Base-by-base conservation (phyloP, 2,797 vertebrate species). In the Thalassophryne amazonica region DNA sequence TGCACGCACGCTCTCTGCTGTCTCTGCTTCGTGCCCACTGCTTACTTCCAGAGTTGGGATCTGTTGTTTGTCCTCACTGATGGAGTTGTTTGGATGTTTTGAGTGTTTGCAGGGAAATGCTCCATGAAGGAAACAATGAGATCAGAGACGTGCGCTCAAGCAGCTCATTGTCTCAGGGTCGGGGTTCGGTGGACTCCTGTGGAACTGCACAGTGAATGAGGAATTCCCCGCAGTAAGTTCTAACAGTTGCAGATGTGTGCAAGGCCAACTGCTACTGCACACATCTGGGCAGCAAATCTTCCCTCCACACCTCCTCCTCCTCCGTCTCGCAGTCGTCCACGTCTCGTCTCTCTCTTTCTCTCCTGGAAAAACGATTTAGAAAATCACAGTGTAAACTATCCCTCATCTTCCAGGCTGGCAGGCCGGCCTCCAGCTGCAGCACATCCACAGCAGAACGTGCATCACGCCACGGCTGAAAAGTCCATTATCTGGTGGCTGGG, bases 221-320 rank as follows among this genome's bases (percentile, higher is more conserved):
- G 87, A 88, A 87, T 87, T 88, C 83, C 85, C 87, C 87, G n/a
- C 48, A 61, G 60, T 69, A 69, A 33, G 43, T 75, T 80, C 59
- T 83, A 87, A 80, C 65, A 71, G 42, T 82, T 86, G 73, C 86
- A 89, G 88, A 90, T 89, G 85, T 87, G 81, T 40, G 60, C 51
- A 78, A 76, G 73, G 66, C 63, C 22, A 61, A 38, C 71, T 65
- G 67, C 84, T 83, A 79, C 80, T 68, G 76, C 73, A 35, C 73
- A 78, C 86, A 87, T 83, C 79, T 86, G 80, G 76, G 60, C 60
- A 29, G 38, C 60, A 57, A 60, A 67, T 57, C 36, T 45, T 63
- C 60, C 55, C 5, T 28, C 3, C 48, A 36, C 13, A 20, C 68
- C 55, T 57, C 59, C 62, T 14, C 40, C 10, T 39, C 59, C 60